Evolutionary conservation across 2,888 invertebrate genomes (phyloP).

Genomic region (Platycheirus rosarum): DNA sequence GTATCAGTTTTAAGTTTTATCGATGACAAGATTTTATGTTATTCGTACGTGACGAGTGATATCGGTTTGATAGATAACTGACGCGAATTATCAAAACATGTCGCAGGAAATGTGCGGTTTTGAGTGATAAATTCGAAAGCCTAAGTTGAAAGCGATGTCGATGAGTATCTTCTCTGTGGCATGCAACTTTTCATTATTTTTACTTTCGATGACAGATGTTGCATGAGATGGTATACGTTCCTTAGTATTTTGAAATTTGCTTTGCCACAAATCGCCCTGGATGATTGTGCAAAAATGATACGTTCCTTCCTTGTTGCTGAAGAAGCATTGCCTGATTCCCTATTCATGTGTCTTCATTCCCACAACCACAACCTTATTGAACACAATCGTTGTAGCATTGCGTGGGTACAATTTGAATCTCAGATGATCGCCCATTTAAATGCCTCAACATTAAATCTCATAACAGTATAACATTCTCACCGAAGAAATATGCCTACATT

Average conservation of each 20-base stretch:
- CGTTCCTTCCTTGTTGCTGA: no score
- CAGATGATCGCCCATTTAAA: no score
- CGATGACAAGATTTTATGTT: constrained; percentile 71
- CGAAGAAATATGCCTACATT: neutral
- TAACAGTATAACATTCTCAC: no score
- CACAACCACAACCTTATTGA: constrained; percentile 17
- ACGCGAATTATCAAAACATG: constrained; percentile 13
- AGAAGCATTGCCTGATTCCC: no score
- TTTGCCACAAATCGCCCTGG: no score
- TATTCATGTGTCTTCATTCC: neutral
- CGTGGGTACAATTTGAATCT: constrained; percentile 56
- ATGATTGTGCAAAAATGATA: no score
- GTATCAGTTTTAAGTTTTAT: constrained; percentile 41
- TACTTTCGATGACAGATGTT: constrained; percentile 16
- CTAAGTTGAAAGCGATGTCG: constrained; percentile 9
- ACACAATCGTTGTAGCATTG: constrained; percentile 61
- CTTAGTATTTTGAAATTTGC: no score
- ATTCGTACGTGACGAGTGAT: constrained; percentile 66
- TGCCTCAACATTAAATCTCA: no score
- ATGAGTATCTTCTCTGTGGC: neutral
- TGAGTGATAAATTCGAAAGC: neutral
- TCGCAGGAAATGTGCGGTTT: constrained; percentile 46
- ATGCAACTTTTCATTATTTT: neutral
- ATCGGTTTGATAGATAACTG: constrained; percentile 33
- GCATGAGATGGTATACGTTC: no score